These are phyloP conservation scores for Andrena bicolor DNA, from an alignment of 2,888 invertebrate species.

Conservation along the genomic window DNA sequence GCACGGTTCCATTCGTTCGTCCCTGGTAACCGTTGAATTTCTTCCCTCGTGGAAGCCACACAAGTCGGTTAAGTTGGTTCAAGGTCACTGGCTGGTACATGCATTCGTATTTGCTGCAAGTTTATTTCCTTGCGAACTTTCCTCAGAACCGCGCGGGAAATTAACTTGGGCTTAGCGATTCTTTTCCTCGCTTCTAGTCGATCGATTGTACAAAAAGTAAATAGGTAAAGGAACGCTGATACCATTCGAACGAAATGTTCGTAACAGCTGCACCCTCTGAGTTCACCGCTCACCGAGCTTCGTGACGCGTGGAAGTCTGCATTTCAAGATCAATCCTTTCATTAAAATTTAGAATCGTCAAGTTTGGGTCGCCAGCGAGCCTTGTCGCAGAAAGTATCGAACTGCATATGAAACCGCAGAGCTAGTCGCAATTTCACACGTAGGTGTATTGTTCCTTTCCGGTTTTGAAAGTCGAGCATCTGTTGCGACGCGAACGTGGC, in stretches of 20 bases:
- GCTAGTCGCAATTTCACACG: not conserved
- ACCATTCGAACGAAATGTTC: not conserved
- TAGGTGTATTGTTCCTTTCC: not conserved
- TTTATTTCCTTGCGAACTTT: constrained; percentile 18
- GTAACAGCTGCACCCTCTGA: not conserved
- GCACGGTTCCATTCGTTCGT: constrained; percentile 34
- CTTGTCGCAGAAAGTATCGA: not conserved
- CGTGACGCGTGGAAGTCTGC: not conserved
- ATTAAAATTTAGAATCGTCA: not conserved
- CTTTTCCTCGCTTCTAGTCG: not conserved
- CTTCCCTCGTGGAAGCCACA: constrained; percentile 55
- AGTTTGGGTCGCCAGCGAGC: not conserved
- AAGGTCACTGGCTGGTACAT: constrained; percentile 54
- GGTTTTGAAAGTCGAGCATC: constrained; percentile 15
- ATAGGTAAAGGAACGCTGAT: not conserved
- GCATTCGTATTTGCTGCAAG: constrained; percentile 3
- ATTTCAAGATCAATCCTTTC: not conserved
- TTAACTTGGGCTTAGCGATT: not conserved
- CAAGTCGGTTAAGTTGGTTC: constrained; percentile 57
- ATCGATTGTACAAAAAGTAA: not conserved
- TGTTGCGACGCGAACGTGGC: constrained; percentile 34
- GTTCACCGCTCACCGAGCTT: not conserved
- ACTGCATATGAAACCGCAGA: not conserved
- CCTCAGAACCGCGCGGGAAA: not conserved
- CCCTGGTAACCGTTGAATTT: constrained; percentile 62